Evolutionary conservation across 2,888 invertebrate species (phyloP).

Genomic region (Cheilosia pagana): DNA sequence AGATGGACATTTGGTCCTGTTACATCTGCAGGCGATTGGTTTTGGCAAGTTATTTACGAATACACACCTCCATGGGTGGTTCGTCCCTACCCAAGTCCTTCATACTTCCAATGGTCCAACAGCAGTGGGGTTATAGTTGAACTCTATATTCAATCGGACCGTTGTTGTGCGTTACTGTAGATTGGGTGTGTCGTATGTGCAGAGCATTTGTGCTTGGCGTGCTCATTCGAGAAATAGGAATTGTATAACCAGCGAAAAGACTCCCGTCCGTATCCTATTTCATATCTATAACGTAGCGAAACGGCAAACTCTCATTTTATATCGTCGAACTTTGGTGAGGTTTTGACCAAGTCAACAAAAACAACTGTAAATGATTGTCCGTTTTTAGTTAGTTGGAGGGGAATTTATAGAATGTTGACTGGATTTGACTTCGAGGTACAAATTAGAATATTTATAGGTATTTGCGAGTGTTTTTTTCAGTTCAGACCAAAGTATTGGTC

Average conservation of each 20-base stretch:
- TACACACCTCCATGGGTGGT: conserved; percentile 40
- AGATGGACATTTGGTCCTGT: conserved; percentile 61
- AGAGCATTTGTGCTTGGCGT: conserved; percentile 23
- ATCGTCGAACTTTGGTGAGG: not conserved
- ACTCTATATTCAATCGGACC: conserved; percentile 29
- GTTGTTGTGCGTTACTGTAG: conserved; percentile 18
- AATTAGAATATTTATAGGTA: not conserved
- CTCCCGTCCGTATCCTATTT: conserved; percentile 6
- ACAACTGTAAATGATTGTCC: not conserved
- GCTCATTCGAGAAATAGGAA: not conserved
- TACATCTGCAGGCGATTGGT: conserved; percentile 74
- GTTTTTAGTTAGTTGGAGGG: conserved; percentile 3
- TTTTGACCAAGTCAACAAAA: not conserved
- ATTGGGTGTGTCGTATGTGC: not conserved
- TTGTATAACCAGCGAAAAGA: conserved; percentile 1
- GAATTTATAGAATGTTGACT: conserved; percentile 14
- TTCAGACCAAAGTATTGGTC: too few relatives aligned
- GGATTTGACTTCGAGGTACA: conserved; percentile 6
- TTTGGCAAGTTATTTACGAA: conserved; percentile 71
- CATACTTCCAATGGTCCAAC: not conserved
- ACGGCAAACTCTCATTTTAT: conserved; percentile 19
- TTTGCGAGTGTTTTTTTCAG: too few relatives aligned
- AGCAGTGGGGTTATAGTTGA: conserved; percentile 6
- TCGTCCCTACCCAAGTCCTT: not conserved
- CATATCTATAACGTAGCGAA: conserved; percentile 15